A percentile compares a stretch with the other conserved stretches of the same genome.
Evolutionary conservation across 2,888 invertebrate genomes (phyloP).

Genomic region (Ophraella communa): DNA sequence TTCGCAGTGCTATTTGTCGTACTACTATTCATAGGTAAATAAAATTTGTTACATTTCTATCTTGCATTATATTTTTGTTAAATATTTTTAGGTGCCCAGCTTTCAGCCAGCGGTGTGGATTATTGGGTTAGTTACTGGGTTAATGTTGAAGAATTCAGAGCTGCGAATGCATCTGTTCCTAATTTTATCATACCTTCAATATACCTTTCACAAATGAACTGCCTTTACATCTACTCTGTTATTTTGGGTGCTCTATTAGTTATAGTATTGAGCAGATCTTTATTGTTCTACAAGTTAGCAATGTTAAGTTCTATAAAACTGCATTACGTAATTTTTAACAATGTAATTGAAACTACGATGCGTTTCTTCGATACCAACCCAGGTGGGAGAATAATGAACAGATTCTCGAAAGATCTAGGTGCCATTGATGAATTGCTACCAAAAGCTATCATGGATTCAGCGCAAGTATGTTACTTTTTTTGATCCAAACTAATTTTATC

Average conservation of each 20-base stretch:
- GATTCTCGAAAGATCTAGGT: slow-evolving; percentile 31
- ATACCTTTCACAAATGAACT: slow-evolving; percentile 5
- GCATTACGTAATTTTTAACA: slow-evolving; percentile 21
- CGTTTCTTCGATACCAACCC: slow-evolving; percentile 33
- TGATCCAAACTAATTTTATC: too few relatives aligned
- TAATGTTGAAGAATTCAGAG: slow-evolving; percentile 19
- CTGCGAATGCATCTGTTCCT: background rate
- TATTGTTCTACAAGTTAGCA: slow-evolving; percentile 22
- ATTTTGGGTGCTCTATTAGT: slow-evolving; percentile 10
- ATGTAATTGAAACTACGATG: slow-evolving; percentile 24
- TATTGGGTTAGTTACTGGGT: slow-evolving; percentile 77
- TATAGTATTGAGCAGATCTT: slow-evolving; percentile 19
- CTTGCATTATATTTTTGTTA: background rate
- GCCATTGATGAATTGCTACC: slow-evolving; percentile 28
- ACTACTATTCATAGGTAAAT: background rate
- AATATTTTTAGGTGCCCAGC: background rate
- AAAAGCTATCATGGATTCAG: slow-evolving; percentile 24
- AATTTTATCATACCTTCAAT: background rate
- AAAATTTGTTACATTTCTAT: background rate
- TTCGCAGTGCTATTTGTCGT: slow-evolving; percentile 34
- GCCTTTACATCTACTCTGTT: slow-evolving; percentile 20
- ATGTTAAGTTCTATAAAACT: slow-evolving; percentile 26
- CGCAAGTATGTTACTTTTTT: slow-evolving; percentile 19
- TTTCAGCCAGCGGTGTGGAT: slow-evolving; percentile 66
- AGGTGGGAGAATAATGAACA: slow-evolving; percentile 30